These are phyloP conservation scores for Eurytoma californica DNA, from an alignment of 2,888 invertebrate species.

Conservation along the genomic window DNA sequence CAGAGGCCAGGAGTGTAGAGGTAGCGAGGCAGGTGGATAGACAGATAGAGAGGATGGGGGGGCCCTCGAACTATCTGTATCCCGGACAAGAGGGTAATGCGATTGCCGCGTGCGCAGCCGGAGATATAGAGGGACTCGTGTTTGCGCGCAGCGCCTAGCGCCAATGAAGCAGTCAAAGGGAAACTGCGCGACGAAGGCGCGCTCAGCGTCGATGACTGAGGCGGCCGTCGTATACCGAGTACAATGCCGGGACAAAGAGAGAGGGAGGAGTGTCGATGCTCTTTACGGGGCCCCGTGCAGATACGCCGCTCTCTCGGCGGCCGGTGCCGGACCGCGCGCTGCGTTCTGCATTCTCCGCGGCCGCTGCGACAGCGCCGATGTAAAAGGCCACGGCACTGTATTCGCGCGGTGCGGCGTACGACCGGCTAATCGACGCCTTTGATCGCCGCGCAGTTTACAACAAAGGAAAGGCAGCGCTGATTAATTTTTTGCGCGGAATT, in stretches of 20 bases:
- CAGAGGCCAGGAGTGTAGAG: too few species aligned
- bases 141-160: conserved; percentile 27
- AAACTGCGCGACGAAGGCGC: conserved; percentile 17
- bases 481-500: too few species aligned
- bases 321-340: background rate
- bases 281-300: conserved; percentile 5
- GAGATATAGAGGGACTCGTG: conserved; percentile 7
- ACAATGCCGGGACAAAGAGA: conserved; percentile 16
- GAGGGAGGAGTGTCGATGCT: conserved; percentile 30
- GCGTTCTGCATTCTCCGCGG: conserved; percentile 16
- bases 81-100: conserved; percentile 38
- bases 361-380: too few species aligned
- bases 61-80: conserved; percentile 4
- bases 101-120: conserved; percentile 23
- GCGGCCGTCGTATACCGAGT: background rate
- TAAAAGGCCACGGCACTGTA: too few species aligned
- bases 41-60: background rate
- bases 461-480: too few species aligned
- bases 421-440: too few species aligned
- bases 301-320: background rate
- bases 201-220: background rate
- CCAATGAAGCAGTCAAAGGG: conserved; percentile 47
- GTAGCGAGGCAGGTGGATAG: too few species aligned
- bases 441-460: too few species aligned
- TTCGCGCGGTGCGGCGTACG: too few species aligned